phyloP scores from a whole-genome alignment of 2,113 vertebrate species.

The Cyprinodon variegatus region DNA sequence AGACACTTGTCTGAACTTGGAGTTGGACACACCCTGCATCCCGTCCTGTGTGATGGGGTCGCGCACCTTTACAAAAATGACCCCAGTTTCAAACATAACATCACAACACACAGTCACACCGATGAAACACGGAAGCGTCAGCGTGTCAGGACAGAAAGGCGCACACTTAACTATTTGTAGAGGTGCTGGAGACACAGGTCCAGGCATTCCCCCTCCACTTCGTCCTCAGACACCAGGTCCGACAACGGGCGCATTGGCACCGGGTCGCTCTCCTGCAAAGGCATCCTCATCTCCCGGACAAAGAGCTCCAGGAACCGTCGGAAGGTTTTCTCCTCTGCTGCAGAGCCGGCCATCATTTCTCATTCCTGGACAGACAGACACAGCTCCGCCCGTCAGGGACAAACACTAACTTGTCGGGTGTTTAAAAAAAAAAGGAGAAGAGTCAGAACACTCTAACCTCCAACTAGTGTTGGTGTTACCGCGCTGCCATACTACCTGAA shows the following conservation, averaged over 20 bases:
- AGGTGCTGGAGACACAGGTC: slow-evolving; percentile 98
- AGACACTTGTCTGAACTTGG: slow-evolving; percentile 40
- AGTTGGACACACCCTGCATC: slow-evolving; percentile 39
- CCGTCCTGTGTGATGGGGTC: background rate
- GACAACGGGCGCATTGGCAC: slow-evolving; percentile 83
- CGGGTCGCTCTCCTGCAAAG: slow-evolving; percentile 89
- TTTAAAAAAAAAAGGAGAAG: slow-evolving; percentile 18
- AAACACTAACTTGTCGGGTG: slow-evolving; percentile 42
- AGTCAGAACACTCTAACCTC: slow-evolving; percentile 35
- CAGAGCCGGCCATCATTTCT: slow-evolving; percentile 91
- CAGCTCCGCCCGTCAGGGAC: slow-evolving; percentile 57
- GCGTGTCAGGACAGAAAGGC: slow-evolving; percentile 31
- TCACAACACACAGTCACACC: background rate
- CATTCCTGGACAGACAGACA: slow-evolving; percentile 85
- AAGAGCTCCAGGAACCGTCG: slow-evolving; percentile 97
- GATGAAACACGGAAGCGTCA: background rate
- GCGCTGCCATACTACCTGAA: slow-evolving; percentile 38
- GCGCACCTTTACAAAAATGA: background rate
- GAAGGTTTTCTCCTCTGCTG: slow-evolving; percentile 95
- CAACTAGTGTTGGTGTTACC: slow-evolving; percentile 30
- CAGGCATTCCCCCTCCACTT: slow-evolving; percentile 95
- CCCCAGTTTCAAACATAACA: background rate
- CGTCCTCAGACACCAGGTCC: slow-evolving; percentile 90
- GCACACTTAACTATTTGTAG: slow-evolving; percentile 98
- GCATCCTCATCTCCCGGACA: slow-evolving; percentile 92